These are phyloP conservation scores for Coelopa pilipes DNA, from an alignment of 2,888 invertebrate genomes.

Conservation along the genomic window DNA sequence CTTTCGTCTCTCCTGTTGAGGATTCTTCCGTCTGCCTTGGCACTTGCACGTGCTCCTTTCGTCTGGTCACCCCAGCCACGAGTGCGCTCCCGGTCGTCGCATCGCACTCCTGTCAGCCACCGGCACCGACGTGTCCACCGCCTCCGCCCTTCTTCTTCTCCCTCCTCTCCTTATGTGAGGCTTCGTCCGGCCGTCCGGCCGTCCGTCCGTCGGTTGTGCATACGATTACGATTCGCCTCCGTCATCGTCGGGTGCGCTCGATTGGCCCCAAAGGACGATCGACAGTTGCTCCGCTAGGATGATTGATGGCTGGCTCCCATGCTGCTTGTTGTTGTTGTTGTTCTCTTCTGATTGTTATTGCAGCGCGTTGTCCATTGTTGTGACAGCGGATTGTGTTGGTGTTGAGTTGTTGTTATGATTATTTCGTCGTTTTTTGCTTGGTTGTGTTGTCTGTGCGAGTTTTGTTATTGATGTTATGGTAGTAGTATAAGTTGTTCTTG, in stretches of 20 bases:
- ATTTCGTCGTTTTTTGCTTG: too few species aligned
- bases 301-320: slow-evolving; percentile 58
- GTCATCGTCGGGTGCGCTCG: slow-evolving; percentile 27
- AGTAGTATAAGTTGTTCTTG: too few species aligned
- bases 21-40: neutral
- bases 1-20: neutral
- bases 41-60: neutral
- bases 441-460: too few species aligned
- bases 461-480: too few species aligned
- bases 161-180: neutral
- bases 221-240: slow-evolving; percentile 5
- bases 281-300: slow-evolving; percentile 45
- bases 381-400: neutral
- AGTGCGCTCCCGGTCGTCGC: slow-evolving; percentile 53
- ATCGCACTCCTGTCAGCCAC: slow-evolving; percentile 55
- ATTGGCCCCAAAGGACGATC: slow-evolving; percentile 46
- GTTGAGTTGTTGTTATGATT: too few species aligned
- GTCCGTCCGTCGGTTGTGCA: slow-evolving; percentile 20
- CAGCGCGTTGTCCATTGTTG: neutral
- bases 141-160: slow-evolving; percentile 6
- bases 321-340: neutral
- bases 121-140: neutral
- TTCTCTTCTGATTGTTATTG: slow-evolving; percentile 14
- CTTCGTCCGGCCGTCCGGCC: too few species aligned
- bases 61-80: slow-evolving; percentile 50